Conservation (phyloP, 1,140 invertebrate species). For the Drosophila hydei region DNA sequence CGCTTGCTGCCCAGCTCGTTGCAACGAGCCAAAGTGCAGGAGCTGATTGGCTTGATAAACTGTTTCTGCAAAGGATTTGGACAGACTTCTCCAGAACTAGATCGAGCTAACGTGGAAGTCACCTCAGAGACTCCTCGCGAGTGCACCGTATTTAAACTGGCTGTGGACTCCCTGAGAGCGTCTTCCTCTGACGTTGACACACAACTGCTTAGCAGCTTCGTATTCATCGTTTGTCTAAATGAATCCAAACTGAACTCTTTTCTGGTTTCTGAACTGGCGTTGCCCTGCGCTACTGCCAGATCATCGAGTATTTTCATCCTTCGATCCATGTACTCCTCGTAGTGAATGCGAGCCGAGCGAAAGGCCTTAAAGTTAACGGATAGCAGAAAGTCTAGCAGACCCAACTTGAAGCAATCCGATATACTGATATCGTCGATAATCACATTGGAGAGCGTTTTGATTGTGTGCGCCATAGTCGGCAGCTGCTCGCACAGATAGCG, state of each 20-base stretch:
- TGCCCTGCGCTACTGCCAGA: neutral
- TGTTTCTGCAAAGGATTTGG: too few species aligned
- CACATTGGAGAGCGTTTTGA: conserved; percentile 19
- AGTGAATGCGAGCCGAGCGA: neutral
- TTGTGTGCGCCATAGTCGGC: conserved; percentile 13
- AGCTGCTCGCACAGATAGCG: conserved; percentile 30
- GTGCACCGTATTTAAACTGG: too few species aligned
- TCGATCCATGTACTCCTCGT: neutral
- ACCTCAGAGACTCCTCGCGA: too few species aligned
- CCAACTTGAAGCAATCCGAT: conserved; percentile 5
- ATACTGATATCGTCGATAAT: conserved; percentile 19
- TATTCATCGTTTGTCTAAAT: neutral
- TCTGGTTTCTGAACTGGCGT: too few species aligned
- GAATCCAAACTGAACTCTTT: neutral
- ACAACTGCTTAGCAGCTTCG: too few species aligned
- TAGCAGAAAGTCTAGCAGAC: conserved; percentile 44
- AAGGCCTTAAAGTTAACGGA: conserved; percentile 42
- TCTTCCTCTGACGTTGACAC: too few species aligned
- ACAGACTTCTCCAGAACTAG: too few species aligned
- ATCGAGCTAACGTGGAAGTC: too few species aligned
- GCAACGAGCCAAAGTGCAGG: neutral
- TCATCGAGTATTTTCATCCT: conserved; percentile 7
- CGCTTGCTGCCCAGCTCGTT: neutral
- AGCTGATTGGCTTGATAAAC: too few species aligned
- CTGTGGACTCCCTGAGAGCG: too few species aligned